Base-by-base conservation (phyloP, 1,140 invertebrate genomes). In the Pristionchus pacificus region DNA sequence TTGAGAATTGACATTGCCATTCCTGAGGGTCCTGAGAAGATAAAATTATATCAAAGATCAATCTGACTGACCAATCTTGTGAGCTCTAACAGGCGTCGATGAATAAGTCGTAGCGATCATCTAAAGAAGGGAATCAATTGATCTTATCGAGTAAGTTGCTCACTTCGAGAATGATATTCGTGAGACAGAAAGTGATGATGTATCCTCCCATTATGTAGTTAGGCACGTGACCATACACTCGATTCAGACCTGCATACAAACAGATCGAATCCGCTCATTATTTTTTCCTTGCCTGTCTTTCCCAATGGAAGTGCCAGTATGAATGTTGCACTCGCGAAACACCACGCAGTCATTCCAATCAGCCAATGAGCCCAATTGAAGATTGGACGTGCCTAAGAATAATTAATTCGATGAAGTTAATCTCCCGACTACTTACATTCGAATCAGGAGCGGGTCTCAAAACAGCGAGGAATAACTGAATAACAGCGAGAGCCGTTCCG, bases 331-430 rank as follows among this genome's bases (percentile, higher is more conserved):
- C 72, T 74, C 15, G 72, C 72, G 55, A 74, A 32, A 2, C 61
- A 15, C 72, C 72, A 74, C 1, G 72, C 61, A 10, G 57, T 49
- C 72, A 74, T 71, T 62, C 72, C 72, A 27, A 71, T 29, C 1
- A 70, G 61, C 72, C 72, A 74, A 57, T 74, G 72, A 2, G 65
- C 31, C 72, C 72, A 74, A 33, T 74, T 74, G 68, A 74, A 74
- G 31, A 74, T 25, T 30, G 69, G 68, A 6, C 72, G 61, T 24
- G 30, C 38, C 30, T 15, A 49, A 10, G 38, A 49, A 19, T 49
- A 19, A 49, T 19, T 49, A 49, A 49, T 6, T 49, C 38, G 19
- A 10, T 49, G 38, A 19, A 49, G 6, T n/a, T n/a, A n/a, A n/a
- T n/a, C n/a, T n/a, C n/a, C n/a, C n/a, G n/a, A n/a, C n/a, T n/a